Base-by-base conservation (phyloP, 2,888 invertebrate genomes). In the Melanostoma scalare region DNA sequence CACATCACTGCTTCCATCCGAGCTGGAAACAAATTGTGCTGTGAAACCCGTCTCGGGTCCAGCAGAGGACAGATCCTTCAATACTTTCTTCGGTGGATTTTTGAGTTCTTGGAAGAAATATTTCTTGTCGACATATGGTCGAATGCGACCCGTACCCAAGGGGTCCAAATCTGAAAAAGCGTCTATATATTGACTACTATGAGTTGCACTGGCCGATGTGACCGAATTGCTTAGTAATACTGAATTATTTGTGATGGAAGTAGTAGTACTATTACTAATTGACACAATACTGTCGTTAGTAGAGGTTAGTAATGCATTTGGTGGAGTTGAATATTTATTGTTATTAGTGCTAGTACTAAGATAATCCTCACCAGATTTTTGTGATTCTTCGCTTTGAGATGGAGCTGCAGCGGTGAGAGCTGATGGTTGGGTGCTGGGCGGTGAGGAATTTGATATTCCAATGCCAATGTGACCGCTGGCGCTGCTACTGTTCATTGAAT, bases 31-130 rank as follows among this genome's bases (percentile, higher is more conserved):
- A 58, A 81, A 85, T 67, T 81, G 77, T 72, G 81, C 77, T 6
- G 72, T 63, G 36, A 84, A 84, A 52, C 74, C 65, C 5, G 84
- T 75, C 10, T 84, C 84, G 0, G 84, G 58, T 31, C 76, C 92
- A 89, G 63, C 30, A 33, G 61, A 61, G 2, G 91, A 90, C 52
- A 97, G 93, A 92, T 97, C 97, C 92, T 97, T 97, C 88, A 97
- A 94, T 85, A 96, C 96, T 92, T 96, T 97, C 93, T 97, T 97
- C 88, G 97, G 97, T 87, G 97, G 97, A 92, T 97, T 97, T 93
- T 97, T 97, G 89, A 97, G 93, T 92, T 97, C 97, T 93, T 97
- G 96, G 93, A 98, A 98, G 93, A 98, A 98, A 92, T 97, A 96
- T 93, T 97, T 97, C 93, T 97, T 97, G 93, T 98, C 97, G 89